phyloP scores from a whole-genome alignment of 2,113 vertebrate genomes.

The Cettia cetti region DNA sequence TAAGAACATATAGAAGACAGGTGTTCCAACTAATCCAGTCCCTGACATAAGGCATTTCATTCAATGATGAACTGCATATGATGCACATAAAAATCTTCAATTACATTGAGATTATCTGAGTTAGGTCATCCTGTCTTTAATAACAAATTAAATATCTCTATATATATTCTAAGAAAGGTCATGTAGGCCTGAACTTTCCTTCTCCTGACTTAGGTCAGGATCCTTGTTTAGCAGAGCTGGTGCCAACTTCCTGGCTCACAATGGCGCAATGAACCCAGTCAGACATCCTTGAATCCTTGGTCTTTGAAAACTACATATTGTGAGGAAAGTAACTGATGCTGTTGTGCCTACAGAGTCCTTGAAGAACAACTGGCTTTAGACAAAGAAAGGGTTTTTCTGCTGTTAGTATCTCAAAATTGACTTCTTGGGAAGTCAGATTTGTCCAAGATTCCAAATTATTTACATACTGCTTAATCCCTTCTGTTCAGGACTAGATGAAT shows the following conservation, averaged over 20 bases:
- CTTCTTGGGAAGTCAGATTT: neutral
- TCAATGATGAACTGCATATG: neutral
- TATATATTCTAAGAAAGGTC: neutral
- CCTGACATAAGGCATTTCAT: neutral
- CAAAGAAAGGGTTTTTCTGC: neutral
- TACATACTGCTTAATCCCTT: neutral
- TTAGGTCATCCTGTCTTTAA: neutral
- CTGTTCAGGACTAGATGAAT: neutral
- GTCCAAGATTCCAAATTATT: neutral
- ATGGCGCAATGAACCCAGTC: neutral
- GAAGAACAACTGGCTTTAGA: neutral
- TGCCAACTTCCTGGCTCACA: neutral
- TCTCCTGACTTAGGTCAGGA: neutral
- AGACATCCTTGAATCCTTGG: neutral
- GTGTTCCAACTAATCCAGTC: neutral
- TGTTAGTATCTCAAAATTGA: neutral
- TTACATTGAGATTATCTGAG: neutral
- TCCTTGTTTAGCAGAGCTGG: neutral
- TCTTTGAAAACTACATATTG: neutral
- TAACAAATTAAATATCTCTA: neutral
- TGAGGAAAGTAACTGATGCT: neutral
- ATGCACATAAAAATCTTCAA: neutral
- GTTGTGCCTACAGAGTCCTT: neutral
- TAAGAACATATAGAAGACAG: neutral
- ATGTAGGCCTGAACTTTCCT: neutral